A percentile compares a stretch with the other conserved stretches of the same genome.
These are phyloP conservation scores for Coleophora deauratella DNA, from an alignment of 2,888 invertebrate species.

Conservation along the genomic window DNA sequence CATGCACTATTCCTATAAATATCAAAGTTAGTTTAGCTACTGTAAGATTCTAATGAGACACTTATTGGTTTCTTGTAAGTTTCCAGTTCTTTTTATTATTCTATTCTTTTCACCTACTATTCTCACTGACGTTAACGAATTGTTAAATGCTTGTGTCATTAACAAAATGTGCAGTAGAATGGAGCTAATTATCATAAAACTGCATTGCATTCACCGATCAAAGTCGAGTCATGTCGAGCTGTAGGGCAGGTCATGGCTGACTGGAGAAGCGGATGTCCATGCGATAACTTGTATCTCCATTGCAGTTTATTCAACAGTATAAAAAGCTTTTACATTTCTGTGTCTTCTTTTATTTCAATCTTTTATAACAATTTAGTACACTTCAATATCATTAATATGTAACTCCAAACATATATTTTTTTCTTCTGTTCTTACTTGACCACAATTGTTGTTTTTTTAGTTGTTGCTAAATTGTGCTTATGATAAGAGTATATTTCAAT, in stretches of 20 bases:
- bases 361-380: too few species aligned
- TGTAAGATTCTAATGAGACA: background rate
- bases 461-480: too few species aligned
- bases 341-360: too few species aligned
- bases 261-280: conserved; percentile 62
- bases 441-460: too few species aligned
- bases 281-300: conserved; percentile 54
- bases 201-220: conserved; percentile 44
- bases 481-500: too few species aligned
- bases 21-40: background rate
- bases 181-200: conserved; percentile 37
- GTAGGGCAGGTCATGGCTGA: conserved; percentile 70
- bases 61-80: background rate
- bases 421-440: too few species aligned
- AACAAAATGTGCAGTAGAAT: conserved; percentile 12
- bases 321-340: background rate
- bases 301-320: conserved; percentile 26
- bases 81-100: conserved; percentile 1
- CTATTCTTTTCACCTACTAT: too few species aligned
- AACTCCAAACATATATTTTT: too few species aligned
- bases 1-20: too few species aligned
- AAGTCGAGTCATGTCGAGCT: conserved; percentile 42
- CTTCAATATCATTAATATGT: too few species aligned
- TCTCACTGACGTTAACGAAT: background rate
- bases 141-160: conserved; percentile 1